Evolutionary conservation across 2,113 vertebrate genomes (phyloP), one percentile per base, ranked within the genome.

Genomic region (Acanthochromis polyacanthus): DNA sequence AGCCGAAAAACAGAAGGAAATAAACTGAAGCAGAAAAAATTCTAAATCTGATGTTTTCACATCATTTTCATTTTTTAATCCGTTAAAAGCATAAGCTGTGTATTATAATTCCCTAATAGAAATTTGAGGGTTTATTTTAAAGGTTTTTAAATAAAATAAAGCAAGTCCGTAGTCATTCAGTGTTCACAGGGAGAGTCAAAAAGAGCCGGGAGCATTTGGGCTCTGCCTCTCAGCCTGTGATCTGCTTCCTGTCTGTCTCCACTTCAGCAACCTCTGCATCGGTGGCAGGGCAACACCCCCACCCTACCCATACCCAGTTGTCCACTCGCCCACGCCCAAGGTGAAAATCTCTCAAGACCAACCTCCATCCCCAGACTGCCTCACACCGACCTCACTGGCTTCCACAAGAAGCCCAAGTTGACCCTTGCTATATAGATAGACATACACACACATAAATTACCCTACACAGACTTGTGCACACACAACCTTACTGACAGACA

Each of bases 241-340:
- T 93, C 92, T 94, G 93, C 76, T 85, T 89, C 71, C 32, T 88
- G 80, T 94, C 93, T 91, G 84, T 94, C 93, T 77, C 65, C 93
- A 93, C 91, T 87, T 90, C 84, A 17, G 52, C 64, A 77, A 75
- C 85, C 75, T 76, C 43, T 51, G 72, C 78, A 81, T 86, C 43
- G 68, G 58, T 75, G 23, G 56, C 80, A 81, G 32, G 50, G 28
- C 50, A 65, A 72, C 77, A 73, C 63, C 73, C 79, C 64, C 52
- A 30, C 67, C 22, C 75, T 68, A 17, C 56, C 53, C 28, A 12
- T 68, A 32, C 68, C 19, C 86, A 79, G 75, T 81, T 79, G 78
- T 81, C 80, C 81, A 74, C 14, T 36, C 36, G 32, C 63, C 43
- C 51, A 52, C 36, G 30, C 56, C 25, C 67, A 71, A 69, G 82